These are phyloP conservation scores for Myioborus miniatus DNA, from an alignment of 2,797 vertebrate genomes.

Conservation along the genomic window DNA sequence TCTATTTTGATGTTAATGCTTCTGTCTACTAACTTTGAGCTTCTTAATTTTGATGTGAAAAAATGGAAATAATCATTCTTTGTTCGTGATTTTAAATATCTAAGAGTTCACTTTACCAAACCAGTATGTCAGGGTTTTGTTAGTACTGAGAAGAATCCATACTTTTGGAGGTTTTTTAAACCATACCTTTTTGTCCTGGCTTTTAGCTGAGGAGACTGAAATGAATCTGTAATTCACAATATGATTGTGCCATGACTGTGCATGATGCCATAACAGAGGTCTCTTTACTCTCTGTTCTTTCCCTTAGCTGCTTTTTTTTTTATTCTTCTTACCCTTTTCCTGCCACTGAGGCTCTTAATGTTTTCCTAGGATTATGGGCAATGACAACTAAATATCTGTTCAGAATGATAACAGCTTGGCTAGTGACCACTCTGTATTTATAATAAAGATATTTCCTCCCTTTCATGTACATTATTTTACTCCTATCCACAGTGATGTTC, in stretches of 20 bases:
- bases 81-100: neutral
- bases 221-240: neutral
- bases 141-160: neutral
- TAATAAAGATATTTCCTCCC: neutral
- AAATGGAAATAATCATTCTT: neutral
- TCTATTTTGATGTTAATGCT: fast-evolving
- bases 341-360: neutral
- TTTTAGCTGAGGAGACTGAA: neutral
- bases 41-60: neutral
- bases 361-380: neutral
- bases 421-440: neutral
- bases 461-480: neutral
- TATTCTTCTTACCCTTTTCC: neutral
- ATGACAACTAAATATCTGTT: neutral
- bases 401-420: neutral
- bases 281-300: neutral
- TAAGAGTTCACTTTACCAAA: neutral
- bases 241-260: neutral
- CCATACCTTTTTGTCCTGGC: neutral
- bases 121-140: neutral
- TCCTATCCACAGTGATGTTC: neutral
- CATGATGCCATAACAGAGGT: neutral
- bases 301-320: neutral
- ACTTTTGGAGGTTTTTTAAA: neutral
- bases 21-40: neutral